Conservation (phyloP, 2,113 vertebrate genomes). For the Brachyhypopomus gauderio region DNA sequence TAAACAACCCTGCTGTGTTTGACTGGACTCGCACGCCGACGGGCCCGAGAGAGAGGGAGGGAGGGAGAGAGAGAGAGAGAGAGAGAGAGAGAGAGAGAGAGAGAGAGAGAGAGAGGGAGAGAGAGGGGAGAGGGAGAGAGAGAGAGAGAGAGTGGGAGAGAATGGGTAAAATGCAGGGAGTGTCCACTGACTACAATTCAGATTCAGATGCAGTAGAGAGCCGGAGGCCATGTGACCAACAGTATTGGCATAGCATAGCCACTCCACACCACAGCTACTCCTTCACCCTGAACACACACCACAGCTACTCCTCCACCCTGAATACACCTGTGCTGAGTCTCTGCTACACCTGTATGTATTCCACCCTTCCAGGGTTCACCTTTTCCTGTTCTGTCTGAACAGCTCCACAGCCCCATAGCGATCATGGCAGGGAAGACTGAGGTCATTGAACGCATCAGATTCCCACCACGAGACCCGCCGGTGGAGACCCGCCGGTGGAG, state of each 20-base stretch:
- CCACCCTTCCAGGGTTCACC: too few species aligned
- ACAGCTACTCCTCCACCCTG: too few species aligned
- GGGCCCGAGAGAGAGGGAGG: conserved; percentile 40
- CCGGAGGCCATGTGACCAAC: conserved; percentile 7
- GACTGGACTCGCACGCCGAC: conserved; percentile 67
- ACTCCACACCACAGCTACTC: background rate
- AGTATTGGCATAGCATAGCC: background rate
- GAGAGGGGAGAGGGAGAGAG: too few species aligned
- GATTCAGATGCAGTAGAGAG: background rate
- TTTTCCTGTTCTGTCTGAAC: too few species aligned
- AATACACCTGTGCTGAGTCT: too few species aligned
- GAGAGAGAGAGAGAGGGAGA: too few species aligned
- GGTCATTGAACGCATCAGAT: background rate
- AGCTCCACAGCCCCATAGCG: background rate
- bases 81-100: background rate
- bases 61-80: conserved; percentile 15
- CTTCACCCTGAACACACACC: too few species aligned
- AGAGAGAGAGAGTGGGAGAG: too few species aligned
- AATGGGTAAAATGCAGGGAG: background rate
- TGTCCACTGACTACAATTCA: conserved; percentile 23
- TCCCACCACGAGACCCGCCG: background rate
- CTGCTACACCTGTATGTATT: too few species aligned
- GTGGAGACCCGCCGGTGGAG: conserved; percentile 13
- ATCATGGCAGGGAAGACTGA: background rate
- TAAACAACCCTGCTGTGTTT: conserved; percentile 78